Evolutionary conservation across 1,140 invertebrate genomes (phyloP).

Genomic region (Glossosoma conforme): DNA sequence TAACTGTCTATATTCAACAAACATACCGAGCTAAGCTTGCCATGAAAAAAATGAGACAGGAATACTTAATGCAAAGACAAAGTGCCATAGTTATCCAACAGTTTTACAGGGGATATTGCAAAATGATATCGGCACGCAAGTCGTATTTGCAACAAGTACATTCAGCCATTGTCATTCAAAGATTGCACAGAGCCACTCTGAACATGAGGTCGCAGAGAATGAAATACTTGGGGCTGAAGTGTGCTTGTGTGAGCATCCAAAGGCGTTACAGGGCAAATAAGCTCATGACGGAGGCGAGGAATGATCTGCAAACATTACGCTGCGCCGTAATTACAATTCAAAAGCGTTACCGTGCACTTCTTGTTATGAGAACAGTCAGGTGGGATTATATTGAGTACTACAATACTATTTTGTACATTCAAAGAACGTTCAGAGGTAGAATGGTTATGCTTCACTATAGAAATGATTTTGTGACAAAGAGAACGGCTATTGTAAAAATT

Average conservation of each 20-base stretch:
- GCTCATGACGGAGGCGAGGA: conserved; percentile 25
- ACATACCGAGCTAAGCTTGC: conserved; percentile 1
- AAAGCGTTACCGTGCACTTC: conserved; percentile 36
- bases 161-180: neutral
- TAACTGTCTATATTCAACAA: conserved; percentile 33
- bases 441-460: neutral
- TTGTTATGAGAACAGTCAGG: conserved; percentile 25
- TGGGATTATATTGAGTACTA: conserved; percentile 13
- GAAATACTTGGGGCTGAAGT: conserved; percentile 28
- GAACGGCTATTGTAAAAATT: conserved; percentile 30
- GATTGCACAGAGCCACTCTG: neutral
- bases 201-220: conserved; percentile 16
- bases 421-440: conserved; percentile 9
- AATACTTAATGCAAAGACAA: conserved; percentile 28
- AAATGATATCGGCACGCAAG: conserved; percentile 13
- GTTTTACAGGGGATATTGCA: conserved; percentile 29
- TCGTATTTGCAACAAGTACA: neutral
- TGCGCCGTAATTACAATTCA: conserved; percentile 38
- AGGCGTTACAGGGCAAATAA: conserved; percentile 31
- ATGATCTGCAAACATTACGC: conserved; percentile 15
- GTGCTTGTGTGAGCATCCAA: conserved; percentile 30
- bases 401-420: conserved; percentile 1
- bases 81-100: conserved; percentile 29
- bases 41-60: neutral
- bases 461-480: conserved; percentile 11